Evolutionary conservation across 2,888 invertebrate genomes (phyloP).

Genomic region (Dasysyrphus tricinctus): DNA sequence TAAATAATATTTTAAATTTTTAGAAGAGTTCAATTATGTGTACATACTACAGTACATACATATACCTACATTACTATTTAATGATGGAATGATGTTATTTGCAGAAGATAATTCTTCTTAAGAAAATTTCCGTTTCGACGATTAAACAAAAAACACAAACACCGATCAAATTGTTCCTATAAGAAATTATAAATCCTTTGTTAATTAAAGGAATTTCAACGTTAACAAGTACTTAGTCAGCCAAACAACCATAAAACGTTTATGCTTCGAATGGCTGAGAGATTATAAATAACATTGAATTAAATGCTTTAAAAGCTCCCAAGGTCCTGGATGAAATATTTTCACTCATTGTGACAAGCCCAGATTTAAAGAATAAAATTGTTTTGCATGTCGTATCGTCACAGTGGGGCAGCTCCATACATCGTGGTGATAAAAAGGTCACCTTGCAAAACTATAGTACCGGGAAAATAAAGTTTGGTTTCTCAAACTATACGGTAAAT

Average conservation of each 20-base stretch:
- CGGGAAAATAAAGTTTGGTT: too few species aligned
- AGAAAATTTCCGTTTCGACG: background rate
- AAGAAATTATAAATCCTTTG: background rate
- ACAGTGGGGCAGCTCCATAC: too few species aligned
- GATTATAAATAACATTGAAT: background rate
- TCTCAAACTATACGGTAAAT: too few species aligned
- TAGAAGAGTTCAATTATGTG: too few species aligned
- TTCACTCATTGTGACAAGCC: background rate
- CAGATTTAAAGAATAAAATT: constrained; percentile 12
- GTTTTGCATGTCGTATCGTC: too few species aligned
- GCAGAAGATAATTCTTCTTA: background rate
- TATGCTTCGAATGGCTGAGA: background rate
- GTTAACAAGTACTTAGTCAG: background rate
- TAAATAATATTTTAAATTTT: too few species aligned
- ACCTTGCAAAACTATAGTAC: too few species aligned
- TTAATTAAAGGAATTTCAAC: background rate
- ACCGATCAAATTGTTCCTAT: background rate
- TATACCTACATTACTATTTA: too few species aligned
- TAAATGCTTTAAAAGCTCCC: background rate
- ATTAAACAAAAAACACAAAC: background rate
- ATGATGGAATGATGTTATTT: too few species aligned
- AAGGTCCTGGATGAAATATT: background rate
- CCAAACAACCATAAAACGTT: background rate
- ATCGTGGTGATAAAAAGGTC: too few species aligned
- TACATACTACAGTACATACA: too few species aligned